Percentiles rank a stretch among this genome's conserved stretches.
Evolutionary conservation across 1,140 invertebrate species (phyloP).

Genomic region (Camponotus floridanus): DNA sequence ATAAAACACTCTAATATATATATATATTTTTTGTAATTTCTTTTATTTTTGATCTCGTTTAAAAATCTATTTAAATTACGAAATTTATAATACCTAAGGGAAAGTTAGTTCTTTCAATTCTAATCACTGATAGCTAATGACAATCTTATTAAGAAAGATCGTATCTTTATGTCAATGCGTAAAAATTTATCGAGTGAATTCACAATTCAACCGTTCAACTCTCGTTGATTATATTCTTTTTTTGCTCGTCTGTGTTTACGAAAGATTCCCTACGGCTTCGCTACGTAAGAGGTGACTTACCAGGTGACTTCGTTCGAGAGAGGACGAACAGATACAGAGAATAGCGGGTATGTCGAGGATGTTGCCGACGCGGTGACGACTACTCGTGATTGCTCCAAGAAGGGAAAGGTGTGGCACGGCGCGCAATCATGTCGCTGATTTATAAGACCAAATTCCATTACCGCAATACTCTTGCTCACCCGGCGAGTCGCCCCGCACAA

Average conservation of each 20-base stretch:
- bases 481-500: slow-evolving; percentile 62
- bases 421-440: slow-evolving; percentile 86
- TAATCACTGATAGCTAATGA: too few relatives aligned
- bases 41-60: too few relatives aligned
- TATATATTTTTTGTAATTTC: too few relatives aligned
- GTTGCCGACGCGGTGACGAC: slow-evolving; percentile 76
- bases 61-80: too few relatives aligned
- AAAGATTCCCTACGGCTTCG: slow-evolving; percentile 56
- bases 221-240: slow-evolving; percentile 1
- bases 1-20: too few relatives aligned
- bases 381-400: slow-evolving; percentile 81
- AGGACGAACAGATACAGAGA: slow-evolving; percentile 37
- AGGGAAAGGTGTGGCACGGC: slow-evolving; percentile 86
- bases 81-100: too few relatives aligned
- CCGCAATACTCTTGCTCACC: slow-evolving; percentile 57
- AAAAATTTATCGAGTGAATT: too few relatives aligned
- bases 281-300: slow-evolving; percentile 39
- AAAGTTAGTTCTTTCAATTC: too few relatives aligned
- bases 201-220: background rate
- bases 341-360: slow-evolving; percentile 60
- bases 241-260: slow-evolving; percentile 27
- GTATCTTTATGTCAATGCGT: too few relatives aligned
- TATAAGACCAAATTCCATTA: slow-evolving; percentile 85
- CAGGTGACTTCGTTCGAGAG: slow-evolving; percentile 23
- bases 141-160: too few relatives aligned